Evolutionary conservation across 2,797 vertebrate species (phyloP), one percentile per base, ranked within the genome.

Genomic region (Ptychadena robeensis): DNA sequence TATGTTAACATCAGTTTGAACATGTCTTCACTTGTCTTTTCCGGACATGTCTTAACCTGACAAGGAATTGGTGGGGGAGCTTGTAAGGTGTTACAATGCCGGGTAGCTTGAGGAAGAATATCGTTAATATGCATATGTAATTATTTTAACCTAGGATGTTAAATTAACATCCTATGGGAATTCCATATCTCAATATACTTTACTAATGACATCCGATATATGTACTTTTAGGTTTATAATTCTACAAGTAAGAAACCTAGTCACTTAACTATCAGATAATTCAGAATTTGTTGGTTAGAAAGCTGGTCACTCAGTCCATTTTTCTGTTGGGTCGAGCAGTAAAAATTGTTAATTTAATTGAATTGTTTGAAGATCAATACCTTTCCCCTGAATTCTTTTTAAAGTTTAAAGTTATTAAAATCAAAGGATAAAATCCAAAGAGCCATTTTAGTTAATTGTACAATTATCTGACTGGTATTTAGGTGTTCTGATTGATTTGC

Each of bases 21-120:
- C 79, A 72, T 72, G 79, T 65, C 68, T 64, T 1, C 22, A 40
- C 79, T 72, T 72, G 79, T 80, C 37, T 30, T 72, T 6, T 65
- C 30, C 31, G 68, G 79, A 64, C 76, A 37, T 57, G 76, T 79
- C 65, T 18, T 79, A 69, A 79, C 76, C 44, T 69, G 76, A 79
- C 65, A 35, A 22, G 15, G 5, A 53, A 53, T 5, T 44, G 25
- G 48, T 8, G 53, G 57, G 35, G 22, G 14, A 1, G 2, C 28
- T 44, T 48, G 9, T 11, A 8, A 77, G 64, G 75, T 35, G 40
- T 31, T 35, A 28, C 40, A 79, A n/a, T 34, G 1, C 22, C 32
- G 28, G 7, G 12, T 6, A 18, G 53, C 28, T 37, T n/a, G 18
- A 9, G 40, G 14, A 27, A 28, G n/a, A 57, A 68, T 30, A 11